Conservation (phyloP, 2,888 invertebrate species). For the Eristalinus sepulchralis region DNA sequence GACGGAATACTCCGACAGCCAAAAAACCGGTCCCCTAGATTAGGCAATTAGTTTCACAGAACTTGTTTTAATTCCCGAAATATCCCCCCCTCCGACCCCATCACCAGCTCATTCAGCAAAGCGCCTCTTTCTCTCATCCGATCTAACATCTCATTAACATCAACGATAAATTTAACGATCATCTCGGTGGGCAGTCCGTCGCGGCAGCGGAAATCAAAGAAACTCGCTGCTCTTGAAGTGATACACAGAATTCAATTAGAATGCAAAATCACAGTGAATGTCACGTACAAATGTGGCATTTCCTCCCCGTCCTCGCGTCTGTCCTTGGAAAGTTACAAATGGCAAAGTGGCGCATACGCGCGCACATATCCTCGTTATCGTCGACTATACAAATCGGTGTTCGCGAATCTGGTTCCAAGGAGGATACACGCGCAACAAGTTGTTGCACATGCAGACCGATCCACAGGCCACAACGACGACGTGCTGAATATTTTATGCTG, state of each 20-base stretch:
- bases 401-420: neutral
- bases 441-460: conserved; percentile 7
- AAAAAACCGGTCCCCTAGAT: neutral
- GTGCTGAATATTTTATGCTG: conserved; percentile 11
- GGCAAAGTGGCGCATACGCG: neutral
- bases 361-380: neutral
- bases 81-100: neutral
- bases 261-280: neutral
- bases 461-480: neutral
- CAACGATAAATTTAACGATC: neutral
- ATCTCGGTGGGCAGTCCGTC: neutral
- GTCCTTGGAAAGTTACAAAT: neutral
- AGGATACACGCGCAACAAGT: conserved; percentile 18
- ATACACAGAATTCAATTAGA: neutral
- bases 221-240: neutral
- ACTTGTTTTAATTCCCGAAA: neutral
- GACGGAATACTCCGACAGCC: neutral
- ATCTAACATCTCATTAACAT: conserved; percentile 1
- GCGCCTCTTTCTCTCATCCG: neutral
- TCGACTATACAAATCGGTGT: neutral
- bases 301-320: neutral
- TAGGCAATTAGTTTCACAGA: neutral
- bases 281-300: neutral
- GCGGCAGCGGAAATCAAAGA: neutral
- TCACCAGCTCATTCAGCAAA: neutral